These are phyloP conservation scores for Pyrgus malvae DNA, from an alignment of 2,888 invertebrate genomes.

Conservation along the genomic window DNA sequence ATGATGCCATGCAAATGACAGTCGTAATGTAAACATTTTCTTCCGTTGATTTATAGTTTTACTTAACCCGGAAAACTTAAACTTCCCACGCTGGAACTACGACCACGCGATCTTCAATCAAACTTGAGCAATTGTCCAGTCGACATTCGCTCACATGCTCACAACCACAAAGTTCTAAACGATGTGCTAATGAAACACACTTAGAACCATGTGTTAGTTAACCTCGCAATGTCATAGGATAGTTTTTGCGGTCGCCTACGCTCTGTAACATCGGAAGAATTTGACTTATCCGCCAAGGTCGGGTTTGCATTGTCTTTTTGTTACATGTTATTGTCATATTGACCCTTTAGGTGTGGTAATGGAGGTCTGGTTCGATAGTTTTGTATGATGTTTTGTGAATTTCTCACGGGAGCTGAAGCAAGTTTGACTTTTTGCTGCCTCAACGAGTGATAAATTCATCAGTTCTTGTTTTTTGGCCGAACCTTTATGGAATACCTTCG, in stretches of 20 bases:
- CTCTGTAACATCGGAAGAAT: conserved; percentile 72
- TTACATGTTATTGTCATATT: conserved; percentile 48
- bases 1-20: neutral
- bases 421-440: conserved; percentile 5
- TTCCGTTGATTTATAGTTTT: neutral
- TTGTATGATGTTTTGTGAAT: conserved; percentile 30
- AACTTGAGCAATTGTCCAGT: conserved; percentile 76
- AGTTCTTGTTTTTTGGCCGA: conserved; percentile 8
- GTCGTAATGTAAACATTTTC: neutral
- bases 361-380: conserved; percentile 41
- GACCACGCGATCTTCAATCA: conserved; percentile 42
- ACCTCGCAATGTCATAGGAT: conserved; percentile 73
- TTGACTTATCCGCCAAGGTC: conserved; percentile 77
- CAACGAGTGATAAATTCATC: conserved; percentile 17
- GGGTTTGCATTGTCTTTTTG: conserved; percentile 71
- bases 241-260: conserved; percentile 79
- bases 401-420: conserved; percentile 12
- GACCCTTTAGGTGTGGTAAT: conserved; percentile 50
- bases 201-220: conserved; percentile 56
- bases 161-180: conserved; percentile 59
- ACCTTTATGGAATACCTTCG: neutral
- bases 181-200: conserved; percentile 26
- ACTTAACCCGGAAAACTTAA: conserved; percentile 15
- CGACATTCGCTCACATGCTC: conserved; percentile 53
- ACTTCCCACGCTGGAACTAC: conserved; percentile 39